Base-by-base conservation (phyloP, 2,113 vertebrate species). In the Neolamprologus falcicula region DNA sequence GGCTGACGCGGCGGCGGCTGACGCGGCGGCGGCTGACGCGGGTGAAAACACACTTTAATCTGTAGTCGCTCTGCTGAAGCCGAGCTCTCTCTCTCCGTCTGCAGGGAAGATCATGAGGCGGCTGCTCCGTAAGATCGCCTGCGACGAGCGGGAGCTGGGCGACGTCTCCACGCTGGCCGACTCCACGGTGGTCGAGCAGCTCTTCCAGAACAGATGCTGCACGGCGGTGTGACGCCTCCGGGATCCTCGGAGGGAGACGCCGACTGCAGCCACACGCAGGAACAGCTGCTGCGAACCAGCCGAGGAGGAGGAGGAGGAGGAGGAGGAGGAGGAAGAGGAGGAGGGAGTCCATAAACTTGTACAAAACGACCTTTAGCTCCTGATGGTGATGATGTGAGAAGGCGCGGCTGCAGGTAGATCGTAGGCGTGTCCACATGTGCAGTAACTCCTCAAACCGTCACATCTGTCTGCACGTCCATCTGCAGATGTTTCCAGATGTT, bases 61-160 rank as follows among this genome's bases (percentile, higher is more conserved):
- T 45, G 40, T 26, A 26, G 68, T 3, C 21, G 8, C 14, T 17
- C 3, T 14, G 54, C 37, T 71, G 37, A 71, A 9, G 37, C 2
- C 1, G 37, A 26, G 63, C 63, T 40, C 63, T 40, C 19, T 50
- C 42, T 50, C 71, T 50, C 71, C 7, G 24, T 80, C 55, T 85
- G 40, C 86, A 99, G 99, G 99, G 31, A 99, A 99, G 96, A 99
- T 99, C 90, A 99, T 99, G 97, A 96, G 99, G 2, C 96, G 99
- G 10, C 95, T 99, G 37, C 95, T 99, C 55, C 96, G 97, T 71
- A 98, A 99, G 93, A 98, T 99, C 33, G 99, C 98, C 88, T 95
- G 96, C n/a, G 97, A 97, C 6, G 98, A 99, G 86, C 97, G 87
- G 1, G 98, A 99, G 55, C 89, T 99, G 78, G 99, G 98, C 9